These are phyloP conservation scores for Paedocypris micromegethes DNA, from an alignment of 2,797 vertebrate genomes.

Conservation along the genomic window DNA sequence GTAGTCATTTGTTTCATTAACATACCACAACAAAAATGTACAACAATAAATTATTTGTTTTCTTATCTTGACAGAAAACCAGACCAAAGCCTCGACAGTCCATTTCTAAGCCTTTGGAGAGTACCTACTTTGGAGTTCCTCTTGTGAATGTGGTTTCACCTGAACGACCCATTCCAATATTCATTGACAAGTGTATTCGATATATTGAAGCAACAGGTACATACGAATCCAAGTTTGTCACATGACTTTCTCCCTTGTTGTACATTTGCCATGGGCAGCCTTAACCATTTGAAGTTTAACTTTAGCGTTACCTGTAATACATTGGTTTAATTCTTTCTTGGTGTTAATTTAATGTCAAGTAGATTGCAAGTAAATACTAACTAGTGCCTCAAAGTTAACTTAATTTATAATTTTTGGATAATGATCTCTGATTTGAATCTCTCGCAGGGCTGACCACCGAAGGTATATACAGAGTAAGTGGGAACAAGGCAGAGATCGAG, in stretches of 20 bases:
- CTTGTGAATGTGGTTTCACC: constrained; percentile 78
- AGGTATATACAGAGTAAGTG: constrained; percentile 91
- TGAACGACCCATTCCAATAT: constrained; percentile 88
- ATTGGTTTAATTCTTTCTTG: too few relatives aligned
- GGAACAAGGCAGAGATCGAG: constrained; percentile 97
- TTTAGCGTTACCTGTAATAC: too few relatives aligned
- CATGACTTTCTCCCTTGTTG: neutral
- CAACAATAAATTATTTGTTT: constrained; percentile 16
- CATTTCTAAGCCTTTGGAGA: constrained; percentile 87
- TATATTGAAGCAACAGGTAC: constrained; percentile 92
- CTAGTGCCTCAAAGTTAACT: neutral
- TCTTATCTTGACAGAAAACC: constrained; percentile 72
- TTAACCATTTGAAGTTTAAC: too few relatives aligned
- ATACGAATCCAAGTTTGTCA: constrained; percentile 2
- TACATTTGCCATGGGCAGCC: too few relatives aligned
- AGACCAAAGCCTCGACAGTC: constrained; percentile 86
- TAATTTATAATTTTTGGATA: neutral
- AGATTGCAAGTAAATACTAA: too few relatives aligned
- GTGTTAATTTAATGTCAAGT: too few relatives aligned
- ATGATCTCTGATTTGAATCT: neutral
- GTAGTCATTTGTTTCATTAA: neutral
- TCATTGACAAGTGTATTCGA: constrained; percentile 92
- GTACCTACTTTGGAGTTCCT: constrained; percentile 87
- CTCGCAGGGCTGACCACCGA: constrained; percentile 85
- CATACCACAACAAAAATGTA: neutral